Percentiles rank a stretch among this genome's conserved stretches.
Evolutionary conservation across 1,140 invertebrate species (phyloP).

Genomic region (Rhopalosiphum padi): DNA sequence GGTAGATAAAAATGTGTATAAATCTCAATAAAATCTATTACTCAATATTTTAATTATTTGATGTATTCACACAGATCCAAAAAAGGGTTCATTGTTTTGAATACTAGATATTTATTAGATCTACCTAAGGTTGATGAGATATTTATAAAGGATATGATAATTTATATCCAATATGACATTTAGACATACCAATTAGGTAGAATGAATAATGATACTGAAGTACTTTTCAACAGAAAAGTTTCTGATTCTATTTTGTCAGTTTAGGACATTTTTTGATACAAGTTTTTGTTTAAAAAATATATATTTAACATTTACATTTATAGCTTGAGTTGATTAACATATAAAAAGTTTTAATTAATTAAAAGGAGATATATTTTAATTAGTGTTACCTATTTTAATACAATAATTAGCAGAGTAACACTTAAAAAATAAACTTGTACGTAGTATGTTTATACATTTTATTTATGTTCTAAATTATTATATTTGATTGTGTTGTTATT

Average conservation of each 20-base stretch:
- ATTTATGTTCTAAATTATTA: not conserved
- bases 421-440: not conserved
- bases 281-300: too few relatives aligned
- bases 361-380: not conserved
- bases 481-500: not conserved
- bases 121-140: too few relatives aligned
- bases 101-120: too few relatives aligned
- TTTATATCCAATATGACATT: too few relatives aligned
- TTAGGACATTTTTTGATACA: too few relatives aligned
- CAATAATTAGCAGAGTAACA: not conserved
- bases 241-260: too few relatives aligned
- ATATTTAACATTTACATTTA: too few relatives aligned
- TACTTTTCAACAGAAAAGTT: too few relatives aligned
- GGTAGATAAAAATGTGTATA: not conserved
- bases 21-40: not conserved
- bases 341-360: not conserved
- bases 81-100: not conserved
- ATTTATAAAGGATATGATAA: too few relatives aligned
- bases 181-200: too few relatives aligned
- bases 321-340: too few relatives aligned
- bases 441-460: not conserved
- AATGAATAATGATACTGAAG: too few relatives aligned
- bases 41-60: not conserved
- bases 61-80: not conserved
- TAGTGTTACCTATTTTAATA: not conserved